phyloP scores from a whole-genome alignment of 2,113 vertebrate genomes.

The Saguinus imperator region DNA sequence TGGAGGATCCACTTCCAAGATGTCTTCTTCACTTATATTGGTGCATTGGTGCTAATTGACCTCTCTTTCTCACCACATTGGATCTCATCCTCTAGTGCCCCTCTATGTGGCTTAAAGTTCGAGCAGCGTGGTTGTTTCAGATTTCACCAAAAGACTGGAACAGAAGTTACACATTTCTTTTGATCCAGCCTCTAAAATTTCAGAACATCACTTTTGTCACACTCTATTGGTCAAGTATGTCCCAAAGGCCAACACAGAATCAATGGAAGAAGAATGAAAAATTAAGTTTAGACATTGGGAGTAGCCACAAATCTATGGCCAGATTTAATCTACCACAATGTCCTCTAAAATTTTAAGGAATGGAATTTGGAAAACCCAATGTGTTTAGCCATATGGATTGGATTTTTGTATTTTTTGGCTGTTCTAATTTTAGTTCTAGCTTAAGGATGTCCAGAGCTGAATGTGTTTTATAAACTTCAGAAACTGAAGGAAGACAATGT shows the following conservation, averaged over 20 bases:
- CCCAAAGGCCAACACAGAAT: neutral
- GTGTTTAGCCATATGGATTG: neutral
- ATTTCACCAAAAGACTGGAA: neutral
- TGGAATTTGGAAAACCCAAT: neutral
- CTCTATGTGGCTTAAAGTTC: neutral
- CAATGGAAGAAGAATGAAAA: neutral
- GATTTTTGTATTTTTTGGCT: neutral
- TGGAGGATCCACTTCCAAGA: neutral
- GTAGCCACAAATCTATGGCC: neutral
- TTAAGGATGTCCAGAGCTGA: neutral
- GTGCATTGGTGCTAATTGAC: neutral
- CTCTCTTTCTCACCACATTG: neutral
- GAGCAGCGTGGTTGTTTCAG: neutral
- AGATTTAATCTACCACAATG: neutral
- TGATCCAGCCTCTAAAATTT: neutral
- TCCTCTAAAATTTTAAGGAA: conserved; percentile 34
- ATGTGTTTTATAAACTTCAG: conserved; percentile 17
- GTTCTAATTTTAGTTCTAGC: neutral
- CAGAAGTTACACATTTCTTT: conserved; percentile 18
- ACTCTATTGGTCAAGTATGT: neutral
- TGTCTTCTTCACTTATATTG: neutral
- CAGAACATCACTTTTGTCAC: neutral
- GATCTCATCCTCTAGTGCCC: neutral
- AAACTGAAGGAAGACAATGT: conserved; percentile 6
- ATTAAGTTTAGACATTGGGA: neutral